Evolutionary conservation across 1,140 invertebrate genomes (phyloP).

Genomic region (Lepidurus apus): DNA sequence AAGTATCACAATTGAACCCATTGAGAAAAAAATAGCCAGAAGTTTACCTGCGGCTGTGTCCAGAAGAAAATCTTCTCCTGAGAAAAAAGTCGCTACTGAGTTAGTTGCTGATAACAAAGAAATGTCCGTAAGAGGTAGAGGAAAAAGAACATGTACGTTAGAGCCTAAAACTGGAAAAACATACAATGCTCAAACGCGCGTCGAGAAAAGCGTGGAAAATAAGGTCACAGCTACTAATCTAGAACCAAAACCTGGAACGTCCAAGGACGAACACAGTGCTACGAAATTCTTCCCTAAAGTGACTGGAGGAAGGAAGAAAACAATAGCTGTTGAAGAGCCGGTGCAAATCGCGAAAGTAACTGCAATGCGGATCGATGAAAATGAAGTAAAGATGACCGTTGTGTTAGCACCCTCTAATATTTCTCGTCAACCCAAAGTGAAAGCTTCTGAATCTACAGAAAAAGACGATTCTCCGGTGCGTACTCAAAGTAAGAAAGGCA

Average conservation of each 20-base stretch:
- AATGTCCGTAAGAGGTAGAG: too few species aligned
- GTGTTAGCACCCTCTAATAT: not conserved
- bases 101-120: too few species aligned
- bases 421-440: not conserved
- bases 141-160: not conserved
- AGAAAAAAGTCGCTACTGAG: too few species aligned
- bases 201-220: not conserved
- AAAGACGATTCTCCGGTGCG: not conserved
- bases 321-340: not conserved
- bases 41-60: too few species aligned
- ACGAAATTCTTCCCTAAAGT: not conserved
- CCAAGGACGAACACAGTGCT: not conserved
- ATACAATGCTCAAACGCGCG: not conserved
- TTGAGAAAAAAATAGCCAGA: too few species aligned
- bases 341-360: not conserved
- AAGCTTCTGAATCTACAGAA: not conserved
- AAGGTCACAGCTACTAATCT: not conserved
- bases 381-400: not conserved
- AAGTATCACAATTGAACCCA: too few species aligned
- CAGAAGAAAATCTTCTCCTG: too few species aligned
- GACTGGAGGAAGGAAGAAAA: not conserved
- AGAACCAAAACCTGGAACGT: not conserved
- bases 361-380: not conserved
- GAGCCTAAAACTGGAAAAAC: not conserved
- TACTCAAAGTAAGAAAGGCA: not conserved